Base-by-base conservation (phyloP, 1,140 invertebrate species). In the Ceratina japonica region DNA sequence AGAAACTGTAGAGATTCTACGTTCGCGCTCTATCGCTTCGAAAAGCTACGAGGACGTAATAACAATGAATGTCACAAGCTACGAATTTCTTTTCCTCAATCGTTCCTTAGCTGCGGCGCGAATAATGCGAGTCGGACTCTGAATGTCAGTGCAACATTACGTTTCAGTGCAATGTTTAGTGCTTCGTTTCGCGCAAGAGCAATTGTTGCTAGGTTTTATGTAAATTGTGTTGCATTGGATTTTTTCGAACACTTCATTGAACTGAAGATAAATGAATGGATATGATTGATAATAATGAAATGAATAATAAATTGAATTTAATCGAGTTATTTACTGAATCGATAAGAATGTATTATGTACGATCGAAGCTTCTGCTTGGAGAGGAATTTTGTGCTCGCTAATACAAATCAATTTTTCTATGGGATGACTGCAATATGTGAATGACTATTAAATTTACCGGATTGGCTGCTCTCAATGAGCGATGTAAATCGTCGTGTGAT, bases 401-500 rank as follows among this genome's bases (percentile, higher is more conserved):
- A 74, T 22, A 62, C 59, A 27, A 8, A 56, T 49, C 52, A 7
- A 44, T 13, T 74, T 79, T 10, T 51, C 80, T 24, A 58, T 0
- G 7, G 64, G 31, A 65, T 51, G 13, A 44, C 31, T 65, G 69
- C 62, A 56, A 75, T 72, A 59, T 54, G 13, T 24, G 52, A 79
- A n/a, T 24, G 62, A 74, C 79, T 22, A 22, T 79, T 68, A 65
- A 51, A 75, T 4, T 64, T 64, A 59, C 22, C 56, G 16, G 22
- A 31, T 79, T 65, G 58, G 63, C 13, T 79, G 54, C n/a, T 51
- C 66, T 79, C 75, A 68, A 52, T 63, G 62, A 20, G 62, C 31
- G 44, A 75, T 66, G 64, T n/a, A 24, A 79, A 75, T 18, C 70
- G 61, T 74, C 54, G 68, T 82, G 70, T 65, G 64, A 85, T 85